Conservation (phyloP, 2,113 vertebrate genomes). For the Chloroceryle aenea region DNA sequence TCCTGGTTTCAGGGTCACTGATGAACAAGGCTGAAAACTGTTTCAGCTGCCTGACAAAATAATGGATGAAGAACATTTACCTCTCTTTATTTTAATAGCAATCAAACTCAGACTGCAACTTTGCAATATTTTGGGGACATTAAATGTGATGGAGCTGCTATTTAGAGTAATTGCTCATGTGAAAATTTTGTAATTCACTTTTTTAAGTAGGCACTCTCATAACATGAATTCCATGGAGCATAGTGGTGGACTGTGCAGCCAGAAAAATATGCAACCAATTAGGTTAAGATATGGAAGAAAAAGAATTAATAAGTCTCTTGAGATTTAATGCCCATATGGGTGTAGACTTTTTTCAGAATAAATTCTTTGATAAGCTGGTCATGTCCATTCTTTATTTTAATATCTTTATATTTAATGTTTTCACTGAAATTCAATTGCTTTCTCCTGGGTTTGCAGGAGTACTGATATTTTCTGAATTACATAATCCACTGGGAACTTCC, state of each 20-base stretch:
- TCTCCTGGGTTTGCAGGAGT: neutral
- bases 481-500: neutral
- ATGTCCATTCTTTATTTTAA: neutral
- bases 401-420: neutral
- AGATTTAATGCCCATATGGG: neutral
- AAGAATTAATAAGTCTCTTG: slow-evolving; percentile 16
- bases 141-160: neutral
- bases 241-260: neutral
- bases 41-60: neutral
- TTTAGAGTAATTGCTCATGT: neutral
- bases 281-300: neutral
- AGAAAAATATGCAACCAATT: neutral
- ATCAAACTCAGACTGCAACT: neutral
- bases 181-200: neutral
- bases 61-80: neutral
- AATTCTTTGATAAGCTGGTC: slow-evolving; percentile 4
- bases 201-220: neutral
- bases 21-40: neutral
- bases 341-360: slow-evolving; percentile 12
- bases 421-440: neutral
- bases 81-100: neutral
- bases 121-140: neutral
- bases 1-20: neutral
- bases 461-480: neutral
- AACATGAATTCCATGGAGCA: neutral